A percentile compares a stretch with the other conserved stretches of the same genome.
Evolutionary conservation across 2,797 vertebrate species (phyloP).

Genomic region (Argyrosomus regius): DNA sequence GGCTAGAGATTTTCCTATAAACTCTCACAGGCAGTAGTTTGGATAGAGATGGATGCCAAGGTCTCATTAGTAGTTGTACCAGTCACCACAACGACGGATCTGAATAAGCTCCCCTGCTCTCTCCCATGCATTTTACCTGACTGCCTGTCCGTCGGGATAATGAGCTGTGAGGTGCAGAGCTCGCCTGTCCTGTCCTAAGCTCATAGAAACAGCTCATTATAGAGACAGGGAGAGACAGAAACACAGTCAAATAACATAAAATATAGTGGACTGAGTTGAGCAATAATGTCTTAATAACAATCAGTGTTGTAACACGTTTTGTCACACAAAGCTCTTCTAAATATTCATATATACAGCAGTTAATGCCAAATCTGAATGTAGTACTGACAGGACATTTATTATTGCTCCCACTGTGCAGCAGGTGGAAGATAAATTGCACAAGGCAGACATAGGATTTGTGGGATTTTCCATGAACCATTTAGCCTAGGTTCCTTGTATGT

Average conservation of each 20-base stretch:
- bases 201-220: slow-evolving; percentile 57
- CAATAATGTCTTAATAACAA: background rate
- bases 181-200: slow-evolving; percentile 58
- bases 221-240: slow-evolving; percentile 9
- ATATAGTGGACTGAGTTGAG: background rate
- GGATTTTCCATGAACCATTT: slow-evolving; percentile 29
- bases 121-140: slow-evolving; percentile 35
- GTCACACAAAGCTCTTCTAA: background rate
- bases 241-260: slow-evolving; percentile 1
- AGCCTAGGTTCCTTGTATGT: background rate
- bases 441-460: slow-evolving; percentile 13
- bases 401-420: background rate
- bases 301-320: slow-evolving; percentile 16
- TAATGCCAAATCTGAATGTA: background rate
- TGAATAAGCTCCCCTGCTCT: slow-evolving; percentile 19
- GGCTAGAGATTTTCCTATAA: slow-evolving; percentile 10
- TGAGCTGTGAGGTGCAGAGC: slow-evolving; percentile 49
- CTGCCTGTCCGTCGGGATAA: slow-evolving; percentile 56
- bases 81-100: slow-evolving; percentile 40
- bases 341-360: background rate
- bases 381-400: background rate
- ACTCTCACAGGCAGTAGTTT: slow-evolving; percentile 12
- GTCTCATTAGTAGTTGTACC: slow-evolving; percentile 61
- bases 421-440: background rate
- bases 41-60: slow-evolving; percentile 27